Conservation (phyloP, 1,140 invertebrate genomes). For the Drosophila insularis region DNA sequence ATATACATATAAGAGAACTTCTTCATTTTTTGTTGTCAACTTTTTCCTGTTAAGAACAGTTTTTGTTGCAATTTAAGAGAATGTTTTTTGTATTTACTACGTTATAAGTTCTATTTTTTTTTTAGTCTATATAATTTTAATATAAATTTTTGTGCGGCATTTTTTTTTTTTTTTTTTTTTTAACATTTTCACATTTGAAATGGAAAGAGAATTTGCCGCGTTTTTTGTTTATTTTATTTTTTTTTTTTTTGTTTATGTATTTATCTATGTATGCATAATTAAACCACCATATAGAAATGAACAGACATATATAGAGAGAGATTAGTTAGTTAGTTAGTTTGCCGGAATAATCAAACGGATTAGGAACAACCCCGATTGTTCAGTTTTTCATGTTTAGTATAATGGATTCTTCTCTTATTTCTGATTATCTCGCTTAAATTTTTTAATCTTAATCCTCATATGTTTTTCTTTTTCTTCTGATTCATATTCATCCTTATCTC, state of each 20-base stretch:
- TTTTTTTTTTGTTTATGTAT: neutral
- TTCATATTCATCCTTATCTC: constrained; percentile 1
- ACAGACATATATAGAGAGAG: neutral
- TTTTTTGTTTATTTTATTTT: neutral
- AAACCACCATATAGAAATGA: constrained; percentile 2
- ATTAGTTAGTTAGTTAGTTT: neutral
- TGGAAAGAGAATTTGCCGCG: neutral
- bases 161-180: neutral
- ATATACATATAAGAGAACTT: neutral
- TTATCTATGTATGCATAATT: neutral
- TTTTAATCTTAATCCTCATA: neutral
- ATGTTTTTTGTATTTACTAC: neutral
- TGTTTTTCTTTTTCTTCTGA: neutral
- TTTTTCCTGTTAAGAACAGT: neutral
- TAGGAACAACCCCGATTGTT: constrained; percentile 9
- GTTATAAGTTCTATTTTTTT: neutral
- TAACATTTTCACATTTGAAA: constrained; percentile 6
- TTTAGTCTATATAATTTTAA: neutral
- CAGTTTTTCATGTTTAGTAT: constrained; percentile 19
- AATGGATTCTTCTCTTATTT: constrained; percentile 4
- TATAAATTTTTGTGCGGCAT: neutral
- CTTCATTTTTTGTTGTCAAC: neutral
- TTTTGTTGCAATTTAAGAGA: neutral
- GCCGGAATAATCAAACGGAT: neutral
- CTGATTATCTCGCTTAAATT: neutral